Base-by-base conservation (phyloP, 2,888 invertebrate genomes). In the Acronicta leporina region DNA sequence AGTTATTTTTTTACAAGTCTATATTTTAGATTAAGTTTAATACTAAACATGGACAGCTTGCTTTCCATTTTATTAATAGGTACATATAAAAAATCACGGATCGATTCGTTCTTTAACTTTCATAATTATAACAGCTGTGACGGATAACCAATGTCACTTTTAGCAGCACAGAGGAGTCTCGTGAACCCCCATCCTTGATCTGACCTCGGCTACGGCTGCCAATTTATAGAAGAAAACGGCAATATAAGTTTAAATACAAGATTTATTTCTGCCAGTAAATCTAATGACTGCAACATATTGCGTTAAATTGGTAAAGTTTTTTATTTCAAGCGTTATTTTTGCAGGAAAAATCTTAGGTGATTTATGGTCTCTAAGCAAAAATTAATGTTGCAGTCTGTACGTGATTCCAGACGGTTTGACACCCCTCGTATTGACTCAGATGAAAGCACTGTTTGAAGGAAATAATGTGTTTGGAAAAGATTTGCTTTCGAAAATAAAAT, bases 231-330 rank as follows among this genome's bases (percentile, higher is more conserved):
- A 30, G 15, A 42, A 16, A 55, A 66, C 42, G 15, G 20, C 33
- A 43, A 55, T 46, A 62, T 38, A 38, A 56, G 63, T 74, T 65
- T 27, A 27, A 5, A 27, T 27, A 5, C 3, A 27, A 27, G 58
- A 64, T 47, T 62, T 66, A 66, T 67, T 46, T 52, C 55, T n/a
- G 49, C 16, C 52, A 40, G 63, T 73, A 73, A 73, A 74, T 74
- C 50, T 40, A 55, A 60, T 68, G 56, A 46, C 63, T 53, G 53
- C 38, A 71, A 57, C 63, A 63, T 43, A 60, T 49, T 66, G 70
- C 46, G 43, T 53, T 44, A 55, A 58, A 63, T 64, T 64, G 64
- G 25, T 35, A 58, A 74, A 70, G 49, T 70, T 66, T 62, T 72
- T 60, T 67, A 66, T 73, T 73, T 48, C 25, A 51, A 40, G 13